Evolutionary conservation across 2,888 invertebrate genomes (phyloP).

Genomic region (Troides aeacus): DNA sequence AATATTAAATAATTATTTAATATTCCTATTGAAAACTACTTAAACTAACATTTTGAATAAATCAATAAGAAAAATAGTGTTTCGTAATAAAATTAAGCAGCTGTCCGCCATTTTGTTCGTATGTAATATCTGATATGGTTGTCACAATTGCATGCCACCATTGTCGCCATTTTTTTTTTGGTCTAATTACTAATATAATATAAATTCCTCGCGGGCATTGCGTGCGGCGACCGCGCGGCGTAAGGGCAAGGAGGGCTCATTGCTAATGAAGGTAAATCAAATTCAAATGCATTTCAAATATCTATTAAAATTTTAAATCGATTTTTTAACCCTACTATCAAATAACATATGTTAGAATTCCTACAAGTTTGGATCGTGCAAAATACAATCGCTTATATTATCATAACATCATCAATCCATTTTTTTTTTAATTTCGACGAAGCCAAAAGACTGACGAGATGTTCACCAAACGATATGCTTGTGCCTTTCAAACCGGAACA

Average conservation of each 20-base stretch:
- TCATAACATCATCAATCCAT: not conserved
- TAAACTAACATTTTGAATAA: too few relatives aligned
- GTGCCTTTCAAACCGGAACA: too few relatives aligned
- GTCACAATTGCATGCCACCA: not conserved
- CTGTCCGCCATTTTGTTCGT: not conserved
- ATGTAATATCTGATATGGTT: not conserved
- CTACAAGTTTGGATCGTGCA: not conserved
- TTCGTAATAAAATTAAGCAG: too few relatives aligned
- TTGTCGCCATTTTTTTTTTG: not conserved
- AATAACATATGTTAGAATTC: not conserved
- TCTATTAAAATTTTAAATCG: not conserved
- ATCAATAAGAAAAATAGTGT: too few relatives aligned
- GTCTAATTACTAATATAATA: constrained; percentile 57
- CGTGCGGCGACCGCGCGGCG: constrained; percentile 52
- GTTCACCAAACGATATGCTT: too few relatives aligned
- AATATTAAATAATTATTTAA: too few relatives aligned
- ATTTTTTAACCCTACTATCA: too few relatives aligned
- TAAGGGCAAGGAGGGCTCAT: constrained; percentile 74
- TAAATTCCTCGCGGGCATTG: constrained; percentile 60
- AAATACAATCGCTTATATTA: not conserved
- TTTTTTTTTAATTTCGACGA: too few relatives aligned
- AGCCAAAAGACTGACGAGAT: too few relatives aligned
- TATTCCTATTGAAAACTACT: too few relatives aligned
- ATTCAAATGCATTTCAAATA: constrained; percentile 10
- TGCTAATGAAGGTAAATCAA: constrained; percentile 74